Base-by-base conservation (phyloP, 2,888 invertebrate species). In the Brenthis ino region DNA sequence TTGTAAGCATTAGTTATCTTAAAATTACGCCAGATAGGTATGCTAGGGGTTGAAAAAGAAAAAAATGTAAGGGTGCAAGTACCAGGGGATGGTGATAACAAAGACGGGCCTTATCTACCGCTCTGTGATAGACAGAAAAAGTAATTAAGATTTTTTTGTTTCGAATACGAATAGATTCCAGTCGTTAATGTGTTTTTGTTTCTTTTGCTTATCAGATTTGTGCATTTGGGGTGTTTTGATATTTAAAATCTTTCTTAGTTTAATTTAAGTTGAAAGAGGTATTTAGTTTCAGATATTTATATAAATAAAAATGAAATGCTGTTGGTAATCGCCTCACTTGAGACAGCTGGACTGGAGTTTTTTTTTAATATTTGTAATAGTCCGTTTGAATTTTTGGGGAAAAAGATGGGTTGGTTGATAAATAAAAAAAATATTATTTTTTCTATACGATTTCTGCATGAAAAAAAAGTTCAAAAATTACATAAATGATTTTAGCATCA, bases 1-100 rank as follows among this genome's bases (percentile, higher is more conserved):
- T 88, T 83, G 72, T 71, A 76, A 72, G 83, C 92, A 92, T 92
- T 92, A 90, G 87, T 91, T 91, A 92, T 92, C 92, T 91, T 83
- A 81, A 88, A 88, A 90, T 89, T 87, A 86, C 87, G 77, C 76
- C 79, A 77, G 88, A 87, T 90, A 90, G 87, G 86, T 86, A 84
- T 82, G 80, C 82, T 82, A 80, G 82, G 80, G 79, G 80, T 74
- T 78, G 80, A 79, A 79, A 77, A 76, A 79, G 79, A 83, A 85
- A 83, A 80, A 79, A 53, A 63, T 53, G 53, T 84, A 78, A 72
- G 77, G 75, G 74, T 74, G 80, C 68, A 64, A 84, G 86, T 87
- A 89, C 89, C 83, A 83, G 75, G 74, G 81, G 82, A 83, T 83
- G 81, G 79, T 90, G 91, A 91, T 91, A 91, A 90, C 88, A 85